phyloP scores from a whole-genome alignment of 2,113 vertebrate species.

The Tricholaema leucomelas region DNA sequence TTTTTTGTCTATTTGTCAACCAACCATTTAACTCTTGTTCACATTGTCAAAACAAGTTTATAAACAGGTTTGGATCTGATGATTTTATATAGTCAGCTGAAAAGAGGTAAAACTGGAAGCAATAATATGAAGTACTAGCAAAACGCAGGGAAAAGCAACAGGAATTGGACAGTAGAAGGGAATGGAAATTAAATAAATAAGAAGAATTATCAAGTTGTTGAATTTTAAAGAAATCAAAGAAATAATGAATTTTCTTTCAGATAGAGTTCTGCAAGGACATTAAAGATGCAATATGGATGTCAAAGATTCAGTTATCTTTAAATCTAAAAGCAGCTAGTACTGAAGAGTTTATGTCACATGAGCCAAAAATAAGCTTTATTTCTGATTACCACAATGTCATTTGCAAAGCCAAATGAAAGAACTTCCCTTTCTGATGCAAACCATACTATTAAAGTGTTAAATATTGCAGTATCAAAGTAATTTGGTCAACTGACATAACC shows the following conservation, averaged over 20 bases:
- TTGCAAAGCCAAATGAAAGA: background rate
- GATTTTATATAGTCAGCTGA: background rate
- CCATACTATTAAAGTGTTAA: background rate
- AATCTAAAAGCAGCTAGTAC: background rate
- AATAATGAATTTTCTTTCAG: background rate
- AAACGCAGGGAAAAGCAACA: background rate
- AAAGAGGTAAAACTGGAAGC: background rate
- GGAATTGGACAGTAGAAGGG: background rate
- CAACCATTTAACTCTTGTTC: fast-evolving
- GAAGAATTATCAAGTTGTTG: background rate
- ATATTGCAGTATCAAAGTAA: background rate
- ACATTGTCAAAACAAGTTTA: background rate
- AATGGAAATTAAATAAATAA: background rate
- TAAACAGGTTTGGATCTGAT: background rate
- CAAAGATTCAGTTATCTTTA: background rate
- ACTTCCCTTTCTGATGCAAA: background rate
- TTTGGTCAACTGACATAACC: background rate
- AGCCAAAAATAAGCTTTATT: background rate
- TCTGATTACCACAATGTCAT: background rate
- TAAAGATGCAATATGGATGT: background rate
- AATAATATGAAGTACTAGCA: fast-evolving
- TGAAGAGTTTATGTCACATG: background rate
- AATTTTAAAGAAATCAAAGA: background rate
- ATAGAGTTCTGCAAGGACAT: background rate
- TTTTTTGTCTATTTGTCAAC: background rate